Base-by-base conservation (phyloP, 2,888 invertebrate genomes). In the Oscheius sp. region DNA sequence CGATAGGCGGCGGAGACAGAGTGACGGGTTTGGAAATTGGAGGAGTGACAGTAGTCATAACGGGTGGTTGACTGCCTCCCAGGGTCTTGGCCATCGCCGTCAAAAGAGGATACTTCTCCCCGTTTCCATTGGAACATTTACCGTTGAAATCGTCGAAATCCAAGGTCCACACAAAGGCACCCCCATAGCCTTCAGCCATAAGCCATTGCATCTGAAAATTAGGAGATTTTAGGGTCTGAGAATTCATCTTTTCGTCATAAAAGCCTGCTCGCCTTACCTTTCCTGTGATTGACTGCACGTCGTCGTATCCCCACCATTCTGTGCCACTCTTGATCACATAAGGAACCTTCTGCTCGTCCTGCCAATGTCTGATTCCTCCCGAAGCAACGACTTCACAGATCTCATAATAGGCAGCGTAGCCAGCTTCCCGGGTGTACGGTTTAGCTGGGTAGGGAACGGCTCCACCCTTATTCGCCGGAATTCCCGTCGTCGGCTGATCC, bases 321-420 rank as follows among this genome's bases (percentile, higher is more conserved):
- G 16, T 16, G 49, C 49, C 49, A 13, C 5, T 13, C 49, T 49
- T 49, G 49, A 49, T 18, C 16, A 49, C 25, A 55, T 6, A 25
- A 23, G 23, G 55, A 7, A 25, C 55, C 13, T 55, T 21, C 25
- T 21, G 25, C 25, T 55, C 55, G 13, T 21, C 25, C 6, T 55
- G 21, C 55, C 55, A 55, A 55, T 55, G 25, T 5, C 55, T 16
- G 13, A 18, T 49, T 13, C 49, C 49, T 49, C 49, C 49, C 3
- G 49, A 18, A 13, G 18, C 49, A 5, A 49, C 18, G 6, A 18
- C 16, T 13, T 49, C 49, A 13, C 49, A 49, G n/a, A 49, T 49
- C 49, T 49, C 49, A 18, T 49, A 49, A 49, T 49, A 49, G 13
- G 49, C 49, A n/a, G n/a, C 49, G n/a, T n/a, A n/a, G 16, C 49